A percentile compares a stretch with the other conserved stretches of the same genome.
Conservation (phyloP, 2,113 vertebrate genomes). For the Bostrychus sinensis region DNA sequence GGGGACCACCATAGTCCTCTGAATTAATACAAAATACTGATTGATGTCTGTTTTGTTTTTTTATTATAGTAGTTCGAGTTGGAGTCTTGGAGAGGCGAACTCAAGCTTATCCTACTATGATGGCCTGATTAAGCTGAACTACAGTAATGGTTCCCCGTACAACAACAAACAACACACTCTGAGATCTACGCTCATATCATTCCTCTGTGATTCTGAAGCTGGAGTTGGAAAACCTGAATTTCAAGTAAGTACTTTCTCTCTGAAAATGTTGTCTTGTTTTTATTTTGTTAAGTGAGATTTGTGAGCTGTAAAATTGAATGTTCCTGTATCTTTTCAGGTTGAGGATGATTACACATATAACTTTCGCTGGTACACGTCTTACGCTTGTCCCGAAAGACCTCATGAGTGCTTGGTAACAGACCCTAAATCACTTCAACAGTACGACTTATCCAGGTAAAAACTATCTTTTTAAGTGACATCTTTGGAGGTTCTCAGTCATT, state of each 20-base stretch:
- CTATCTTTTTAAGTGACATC: no score
- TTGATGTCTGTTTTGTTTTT: not conserved
- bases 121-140: constrained; percentile 89
- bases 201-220: constrained; percentile 88
- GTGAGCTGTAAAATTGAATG: not conserved
- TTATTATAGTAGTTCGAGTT: constrained; percentile 57
- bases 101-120: constrained; percentile 90
- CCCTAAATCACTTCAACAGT: constrained; percentile 84
- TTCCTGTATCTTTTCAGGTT: constrained; percentile 60
- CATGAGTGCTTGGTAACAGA: constrained; percentile 92
- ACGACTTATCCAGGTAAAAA: constrained; percentile 91
- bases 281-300: not conserved
- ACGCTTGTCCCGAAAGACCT: constrained; percentile 89
- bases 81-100: constrained; percentile 88
- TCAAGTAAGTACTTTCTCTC: constrained; percentile 78
- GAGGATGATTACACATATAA: constrained; percentile 92
- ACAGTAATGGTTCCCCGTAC: constrained; percentile 87
- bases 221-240: constrained; percentile 87
- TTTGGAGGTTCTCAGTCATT: no score
- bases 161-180: constrained; percentile 82
- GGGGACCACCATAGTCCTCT: no score
- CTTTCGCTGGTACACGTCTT: constrained; percentile 94
- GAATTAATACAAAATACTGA: not conserved
- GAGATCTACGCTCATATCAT: constrained; percentile 89
- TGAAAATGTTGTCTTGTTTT: not conserved